phyloP scores from a whole-genome alignment of 2,113 vertebrate species.

The Rissa tridactyla region DNA sequence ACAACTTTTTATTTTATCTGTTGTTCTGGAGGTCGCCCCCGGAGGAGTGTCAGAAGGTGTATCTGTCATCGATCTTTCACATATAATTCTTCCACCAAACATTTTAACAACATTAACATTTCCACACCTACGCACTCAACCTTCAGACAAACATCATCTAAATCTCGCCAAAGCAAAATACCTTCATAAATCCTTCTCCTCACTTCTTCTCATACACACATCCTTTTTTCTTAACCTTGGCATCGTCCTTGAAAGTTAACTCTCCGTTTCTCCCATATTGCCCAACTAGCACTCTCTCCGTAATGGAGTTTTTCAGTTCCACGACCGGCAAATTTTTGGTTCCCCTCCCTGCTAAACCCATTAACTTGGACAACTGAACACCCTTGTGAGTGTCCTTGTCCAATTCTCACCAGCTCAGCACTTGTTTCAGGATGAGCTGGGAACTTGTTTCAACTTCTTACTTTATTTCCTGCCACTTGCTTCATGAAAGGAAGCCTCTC shows the following conservation, averaged over 20 bases:
- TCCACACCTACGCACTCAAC: neutral
- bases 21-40: neutral
- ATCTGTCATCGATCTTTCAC: neutral
- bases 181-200: constrained; percentile 9
- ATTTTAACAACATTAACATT: constrained; percentile 8
- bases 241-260: neutral
- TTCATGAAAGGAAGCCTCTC: neutral
- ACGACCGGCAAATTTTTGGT: neutral
- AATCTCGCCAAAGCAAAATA: neutral
- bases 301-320: neutral
- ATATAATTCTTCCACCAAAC: neutral
- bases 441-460: neutral
- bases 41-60: neutral
- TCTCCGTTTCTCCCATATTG: neutral
- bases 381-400: neutral
- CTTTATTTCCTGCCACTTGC: neutral
- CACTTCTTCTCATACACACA: neutral
- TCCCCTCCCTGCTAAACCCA: neutral
- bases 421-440: neutral
- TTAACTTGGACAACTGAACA: neutral
- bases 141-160: neutral
- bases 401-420: neutral
- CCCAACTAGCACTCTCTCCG: neutral
- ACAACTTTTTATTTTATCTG: neutral
- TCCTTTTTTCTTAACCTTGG: neutral